These are phyloP conservation scores for Auanema sp. DNA, from an alignment of 2,888 invertebrate genomes.

Conservation along the genomic window DNA sequence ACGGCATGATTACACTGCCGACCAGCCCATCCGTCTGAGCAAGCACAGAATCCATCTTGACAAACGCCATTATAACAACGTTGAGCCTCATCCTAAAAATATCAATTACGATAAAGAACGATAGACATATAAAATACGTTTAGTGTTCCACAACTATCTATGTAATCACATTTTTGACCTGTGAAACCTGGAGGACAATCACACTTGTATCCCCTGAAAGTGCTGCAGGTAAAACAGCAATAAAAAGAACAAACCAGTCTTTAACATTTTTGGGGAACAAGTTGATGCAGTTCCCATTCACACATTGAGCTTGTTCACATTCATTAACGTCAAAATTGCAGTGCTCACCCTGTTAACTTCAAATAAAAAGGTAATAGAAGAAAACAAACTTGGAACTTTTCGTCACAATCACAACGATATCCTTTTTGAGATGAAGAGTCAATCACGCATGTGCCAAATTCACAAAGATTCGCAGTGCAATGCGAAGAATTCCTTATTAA, in stretches of 20 bases:
- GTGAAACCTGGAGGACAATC: not conserved
- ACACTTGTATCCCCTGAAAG: not conserved
- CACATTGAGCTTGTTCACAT: not conserved
- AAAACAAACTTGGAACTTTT: too few species aligned
- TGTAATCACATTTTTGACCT: not conserved
- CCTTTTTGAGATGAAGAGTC: too few species aligned
- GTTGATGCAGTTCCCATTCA: not conserved
- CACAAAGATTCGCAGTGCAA: too few species aligned
- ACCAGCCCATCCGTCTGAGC: constrained; percentile 1
- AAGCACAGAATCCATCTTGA: not conserved
- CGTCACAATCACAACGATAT: too few species aligned
- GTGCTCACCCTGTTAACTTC: not conserved
- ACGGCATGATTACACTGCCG: constrained; percentile 1
- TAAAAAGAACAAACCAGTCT: not conserved
- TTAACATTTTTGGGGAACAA: not conserved
- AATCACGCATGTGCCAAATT: too few species aligned
- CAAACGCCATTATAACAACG: constrained; percentile 1
- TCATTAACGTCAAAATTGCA: constrained; percentile 1
- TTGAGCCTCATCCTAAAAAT: not conserved
- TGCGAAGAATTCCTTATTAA: too few species aligned
- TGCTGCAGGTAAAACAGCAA: too few species aligned
- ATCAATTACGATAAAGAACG: not conserved
- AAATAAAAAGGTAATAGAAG: too few species aligned
- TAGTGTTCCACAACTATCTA: not conserved
- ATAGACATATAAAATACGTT: too few species aligned